These are phyloP conservation scores for Neoscelio sp. DNA, from an alignment of 2,888 invertebrate genomes.

Conservation along the genomic window DNA sequence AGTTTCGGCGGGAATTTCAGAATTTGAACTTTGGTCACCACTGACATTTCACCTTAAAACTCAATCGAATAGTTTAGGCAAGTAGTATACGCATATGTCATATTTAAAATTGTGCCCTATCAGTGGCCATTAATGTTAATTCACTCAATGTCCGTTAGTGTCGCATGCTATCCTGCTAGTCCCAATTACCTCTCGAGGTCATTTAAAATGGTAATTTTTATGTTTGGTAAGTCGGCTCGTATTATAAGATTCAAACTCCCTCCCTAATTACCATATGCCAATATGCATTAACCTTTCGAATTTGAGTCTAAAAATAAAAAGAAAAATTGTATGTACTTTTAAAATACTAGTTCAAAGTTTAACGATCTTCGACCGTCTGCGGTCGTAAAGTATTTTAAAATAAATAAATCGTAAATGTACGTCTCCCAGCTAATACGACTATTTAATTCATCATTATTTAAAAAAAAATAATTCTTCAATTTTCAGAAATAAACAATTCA, in stretches of 20 bases:
- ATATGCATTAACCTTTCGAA: constrained; percentile 43
- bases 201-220: constrained; percentile 46
- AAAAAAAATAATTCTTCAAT: not conserved
- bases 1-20: no score
- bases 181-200: not conserved
- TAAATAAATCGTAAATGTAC: constrained; percentile 36
- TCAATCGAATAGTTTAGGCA: no score
- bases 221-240: constrained; percentile 30
- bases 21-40: no score
- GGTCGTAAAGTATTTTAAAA: constrained; percentile 19
- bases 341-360: constrained; percentile 45
- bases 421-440: no score
- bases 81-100: no score
- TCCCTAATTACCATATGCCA: constrained; percentile 47
- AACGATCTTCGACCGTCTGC: constrained; percentile 22
- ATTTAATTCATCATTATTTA: no score
- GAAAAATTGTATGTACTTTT: constrained; percentile 23
- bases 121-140: no score
- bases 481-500: no score
- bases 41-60: no score
- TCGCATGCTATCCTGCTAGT: no score
- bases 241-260: constrained; percentile 35
- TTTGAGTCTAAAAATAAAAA: constrained; percentile 35
- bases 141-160: not conserved
- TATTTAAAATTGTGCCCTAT: no score